Base-by-base conservation (phyloP, 2,888 invertebrate species). In the Eustalomyia histrio region DNA sequence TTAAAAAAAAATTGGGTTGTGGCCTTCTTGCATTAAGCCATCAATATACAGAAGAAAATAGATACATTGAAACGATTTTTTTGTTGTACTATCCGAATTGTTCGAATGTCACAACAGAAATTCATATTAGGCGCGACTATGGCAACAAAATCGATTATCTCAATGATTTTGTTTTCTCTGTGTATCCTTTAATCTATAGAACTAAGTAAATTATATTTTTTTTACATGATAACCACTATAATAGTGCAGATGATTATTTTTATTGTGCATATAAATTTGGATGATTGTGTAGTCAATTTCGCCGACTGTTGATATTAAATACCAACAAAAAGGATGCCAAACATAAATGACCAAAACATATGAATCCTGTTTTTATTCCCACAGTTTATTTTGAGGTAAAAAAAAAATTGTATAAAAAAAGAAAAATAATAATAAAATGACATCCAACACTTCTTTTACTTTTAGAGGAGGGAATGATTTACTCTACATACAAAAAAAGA, bases 291-390 rank as follows among this genome's bases (percentile, higher is more conserved):
- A n/a, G 43, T 47, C 2, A 47, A 14, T n/a, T 47, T 47, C 43
- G n/a, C 43, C 43, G n/a, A 47, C 43, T 47, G 57, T 67, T 72
- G 55, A 67, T 73, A 73, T 63, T 79, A 79, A 29, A 79, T 79
- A 72, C 78, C 78, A 80, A 60, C 67, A 73, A 69, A 76, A 78
- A 78, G 74, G 74, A 78, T 78, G 81, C 78, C 78, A 78, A 64
- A 81, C 33, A 71, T 67, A 71, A 75, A 81, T 81, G 71, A 78
- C 78, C 82, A 80, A 80, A 83, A 76, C 65, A 81, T 71, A 74
- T 71, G 79, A 84, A 84, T 90, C 90, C 90, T 89, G 90, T 91
- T 91, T 91, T 90, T 85, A 90, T 91, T 91, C 90, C 91, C 90
- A 90, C 91, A 91, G 90, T 83, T 82, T 75, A 79, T 64, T 64